phyloP scores from a whole-genome alignment of 2,888 invertebrate genomes.

The Pammene fasciana region DNA sequence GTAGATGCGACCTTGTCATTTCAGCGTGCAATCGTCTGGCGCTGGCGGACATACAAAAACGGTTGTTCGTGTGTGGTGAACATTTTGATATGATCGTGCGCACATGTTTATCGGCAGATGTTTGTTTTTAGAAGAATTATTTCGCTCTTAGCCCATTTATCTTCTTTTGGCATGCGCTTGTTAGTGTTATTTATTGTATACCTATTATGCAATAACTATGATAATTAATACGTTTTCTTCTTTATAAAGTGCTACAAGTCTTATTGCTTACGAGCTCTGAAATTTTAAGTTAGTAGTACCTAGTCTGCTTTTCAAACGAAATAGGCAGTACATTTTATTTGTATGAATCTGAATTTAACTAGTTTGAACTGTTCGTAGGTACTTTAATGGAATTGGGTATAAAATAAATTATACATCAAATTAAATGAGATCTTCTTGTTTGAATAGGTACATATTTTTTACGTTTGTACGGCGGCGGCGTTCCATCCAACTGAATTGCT shows the following conservation, averaged over 20 bases:
- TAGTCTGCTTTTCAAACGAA: too few relatives aligned
- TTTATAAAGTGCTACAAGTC: too few relatives aligned
- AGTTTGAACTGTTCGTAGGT: too few relatives aligned
- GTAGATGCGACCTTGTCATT: constrained; percentile 3
- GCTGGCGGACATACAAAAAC: constrained; percentile 47
- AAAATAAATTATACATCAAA: too few relatives aligned
- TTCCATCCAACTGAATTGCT: not conserved
- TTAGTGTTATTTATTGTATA: constrained; percentile 37
- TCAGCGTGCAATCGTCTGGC: constrained; percentile 27
- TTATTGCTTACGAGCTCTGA: too few relatives aligned
- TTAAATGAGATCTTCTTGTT: too few relatives aligned
- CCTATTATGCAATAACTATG: not conserved
- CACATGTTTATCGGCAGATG: constrained; percentile 53
- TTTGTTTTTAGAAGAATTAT: constrained; percentile 45
- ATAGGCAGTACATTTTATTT: too few relatives aligned
- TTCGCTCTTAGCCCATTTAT: constrained; percentile 31
- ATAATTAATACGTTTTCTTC: too few relatives aligned
- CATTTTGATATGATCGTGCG: constrained; percentile 46
- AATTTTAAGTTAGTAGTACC: too few relatives aligned
- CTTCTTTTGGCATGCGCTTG: constrained; percentile 31
- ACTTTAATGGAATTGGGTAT: too few relatives aligned
- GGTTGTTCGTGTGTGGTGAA: constrained; percentile 39
- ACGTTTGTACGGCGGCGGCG: not conserved
- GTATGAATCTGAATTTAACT: too few relatives aligned
- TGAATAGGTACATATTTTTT: too few relatives aligned